phyloP scores from a whole-genome alignment of 2,888 invertebrate genomes.

The Thereva unica region DNA sequence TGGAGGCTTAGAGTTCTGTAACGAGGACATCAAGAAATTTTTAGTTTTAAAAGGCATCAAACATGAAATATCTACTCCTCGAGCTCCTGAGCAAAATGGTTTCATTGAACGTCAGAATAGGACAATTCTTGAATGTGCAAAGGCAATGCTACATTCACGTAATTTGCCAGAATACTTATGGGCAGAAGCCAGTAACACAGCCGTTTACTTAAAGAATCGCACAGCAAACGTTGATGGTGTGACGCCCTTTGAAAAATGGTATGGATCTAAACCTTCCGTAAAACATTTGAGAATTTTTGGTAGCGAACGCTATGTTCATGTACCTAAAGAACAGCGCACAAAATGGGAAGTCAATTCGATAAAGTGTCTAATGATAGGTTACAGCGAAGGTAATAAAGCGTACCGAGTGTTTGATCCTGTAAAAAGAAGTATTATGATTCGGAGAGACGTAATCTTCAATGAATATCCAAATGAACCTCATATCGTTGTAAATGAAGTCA shows the following conservation, averaged over 20 bases:
- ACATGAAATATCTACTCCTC: constrained; percentile 38
- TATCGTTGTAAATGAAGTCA: no score
- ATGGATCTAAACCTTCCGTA: constrained; percentile 41
- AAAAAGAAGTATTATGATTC: no score
- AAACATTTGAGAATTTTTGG: constrained; percentile 39
- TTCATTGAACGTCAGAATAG: constrained; percentile 36
- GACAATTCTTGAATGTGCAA: constrained; percentile 35
- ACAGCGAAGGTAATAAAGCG: no score
- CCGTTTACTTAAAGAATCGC: constrained; percentile 46
- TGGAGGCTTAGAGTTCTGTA: constrained; percentile 39
- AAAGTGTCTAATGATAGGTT: no score
- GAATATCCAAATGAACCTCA: no score
- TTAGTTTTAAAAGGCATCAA: constrained; percentile 35
- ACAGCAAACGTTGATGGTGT: constrained; percentile 42
- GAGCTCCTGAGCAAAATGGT: constrained; percentile 39
- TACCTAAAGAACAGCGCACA: no score
- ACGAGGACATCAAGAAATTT: constrained; percentile 31
- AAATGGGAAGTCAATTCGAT: no score
- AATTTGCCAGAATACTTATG: constrained; percentile 18
- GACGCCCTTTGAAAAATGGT: constrained; percentile 45
- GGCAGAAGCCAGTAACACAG: constrained; percentile 35
- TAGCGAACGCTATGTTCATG: constrained; percentile 29
- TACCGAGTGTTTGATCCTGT: no score
- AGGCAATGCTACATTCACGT: constrained; percentile 31
- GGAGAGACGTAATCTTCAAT: no score